Conservation (phyloP, 2,888 invertebrate species). For the Cantharis rufa region DNA sequence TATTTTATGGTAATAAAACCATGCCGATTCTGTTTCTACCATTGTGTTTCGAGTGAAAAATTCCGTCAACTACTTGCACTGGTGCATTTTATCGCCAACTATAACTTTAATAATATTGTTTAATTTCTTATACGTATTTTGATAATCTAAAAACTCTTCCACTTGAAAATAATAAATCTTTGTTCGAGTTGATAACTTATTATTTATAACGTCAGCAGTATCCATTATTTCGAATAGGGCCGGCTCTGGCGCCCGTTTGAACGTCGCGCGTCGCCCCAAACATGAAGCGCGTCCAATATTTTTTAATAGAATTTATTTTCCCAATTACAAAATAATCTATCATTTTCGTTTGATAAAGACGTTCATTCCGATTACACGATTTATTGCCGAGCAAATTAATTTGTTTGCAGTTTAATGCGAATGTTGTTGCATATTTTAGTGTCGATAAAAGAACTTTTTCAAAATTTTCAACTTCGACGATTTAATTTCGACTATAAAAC, state of each 20-base stretch:
- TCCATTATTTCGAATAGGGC: background rate
- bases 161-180: background rate
- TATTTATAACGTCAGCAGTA: background rate
- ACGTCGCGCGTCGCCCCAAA: no score
- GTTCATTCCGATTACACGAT: background rate
- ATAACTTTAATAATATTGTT: background rate
- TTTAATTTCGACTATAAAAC: background rate
- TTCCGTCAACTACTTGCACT: background rate
- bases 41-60: background rate
- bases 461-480: background rate
- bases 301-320: no score
- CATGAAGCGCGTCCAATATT: no score
- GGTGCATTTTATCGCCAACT: background rate
- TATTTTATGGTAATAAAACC: background rate
- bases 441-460: background rate
- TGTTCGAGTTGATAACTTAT: background rate
- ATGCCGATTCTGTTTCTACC: background rate
- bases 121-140: background rate
- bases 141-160: background rate
- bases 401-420: background rate
- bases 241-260: no score
- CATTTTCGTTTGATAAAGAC: background rate
- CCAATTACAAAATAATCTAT: no score
- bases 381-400: background rate
- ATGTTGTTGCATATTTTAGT: background rate